Percentiles rank a stretch among this genome's conserved stretches.
phyloP scores from a whole-genome alignment of 2,113 vertebrate species.

The Cyprinodon tularosa region DNA sequence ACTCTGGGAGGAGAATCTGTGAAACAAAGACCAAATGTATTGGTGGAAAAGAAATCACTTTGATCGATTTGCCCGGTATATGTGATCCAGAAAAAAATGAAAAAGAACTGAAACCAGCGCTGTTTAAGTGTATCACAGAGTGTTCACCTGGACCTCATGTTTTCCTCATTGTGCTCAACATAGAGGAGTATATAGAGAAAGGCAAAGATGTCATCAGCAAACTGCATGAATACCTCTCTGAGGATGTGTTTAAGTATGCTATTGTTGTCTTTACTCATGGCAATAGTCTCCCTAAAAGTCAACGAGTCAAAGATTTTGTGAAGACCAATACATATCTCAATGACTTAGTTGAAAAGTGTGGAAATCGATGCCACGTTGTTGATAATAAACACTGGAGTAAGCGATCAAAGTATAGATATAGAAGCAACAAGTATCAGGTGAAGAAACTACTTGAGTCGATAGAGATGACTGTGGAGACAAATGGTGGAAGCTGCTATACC shows the following conservation, averaged over 20 bases:
- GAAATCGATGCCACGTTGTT: slow-evolving; percentile 9
- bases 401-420: not conserved
- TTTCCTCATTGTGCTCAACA: slow-evolving; percentile 9
- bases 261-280: not conserved
- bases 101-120: not conserved
- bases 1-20: not conserved
- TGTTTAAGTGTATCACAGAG: slow-evolving; percentile 10
- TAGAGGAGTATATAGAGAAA: slow-evolving; percentile 16
- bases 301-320: slow-evolving; percentile 1
- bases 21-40: not conserved
- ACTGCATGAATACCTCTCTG: not conserved
- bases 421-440: slow-evolving; percentile 35
- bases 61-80: slow-evolving; percentile 43
- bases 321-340: not conserved
- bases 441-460: slow-evolving; percentile 12
- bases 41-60: not conserved
- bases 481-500: slow-evolving; percentile 19
- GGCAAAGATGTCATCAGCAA: not conserved
- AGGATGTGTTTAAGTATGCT: not conserved
- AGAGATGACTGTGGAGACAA: not conserved
- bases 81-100: not conserved
- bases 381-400: slow-evolving; percentile 36
- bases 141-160: slow-evolving; percentile 34
- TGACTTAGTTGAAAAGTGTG: slow-evolving; percentile 10
- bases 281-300: not conserved